Evolutionary conservation across 1,140 invertebrate species (phyloP).

Genomic region (Temnothorax curvispinosus): DNA sequence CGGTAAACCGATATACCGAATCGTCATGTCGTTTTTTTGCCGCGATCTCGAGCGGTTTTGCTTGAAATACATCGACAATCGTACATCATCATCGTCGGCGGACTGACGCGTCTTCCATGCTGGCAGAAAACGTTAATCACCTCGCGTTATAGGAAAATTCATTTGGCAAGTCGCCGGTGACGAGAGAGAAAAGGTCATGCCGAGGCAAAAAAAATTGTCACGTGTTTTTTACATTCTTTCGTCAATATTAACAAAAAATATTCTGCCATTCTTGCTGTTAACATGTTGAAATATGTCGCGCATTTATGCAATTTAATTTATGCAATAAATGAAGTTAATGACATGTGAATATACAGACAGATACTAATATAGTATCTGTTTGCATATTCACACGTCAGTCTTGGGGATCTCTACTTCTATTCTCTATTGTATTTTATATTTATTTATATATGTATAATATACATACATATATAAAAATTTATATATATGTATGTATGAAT

Average conservation of each 20-base stretch:
- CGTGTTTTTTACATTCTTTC: background rate
- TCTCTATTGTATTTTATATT: too few species aligned
- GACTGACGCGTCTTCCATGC: conserved; percentile 40
- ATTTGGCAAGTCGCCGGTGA: conserved; percentile 3
- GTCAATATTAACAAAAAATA: background rate
- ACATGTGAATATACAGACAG: background rate
- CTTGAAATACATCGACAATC: conserved; percentile 67
- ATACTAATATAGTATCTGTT: too few species aligned
- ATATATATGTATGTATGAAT: background rate
- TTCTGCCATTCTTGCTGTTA: background rate
- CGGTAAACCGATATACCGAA: conserved; percentile 31
- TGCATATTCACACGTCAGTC: too few species aligned
- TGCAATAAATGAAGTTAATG: background rate
- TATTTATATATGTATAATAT: too few species aligned
- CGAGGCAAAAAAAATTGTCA: background rate
- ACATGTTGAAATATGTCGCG: background rate
- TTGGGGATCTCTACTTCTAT: too few species aligned
- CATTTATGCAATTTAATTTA: conserved; percentile 1
- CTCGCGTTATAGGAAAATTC: conserved; percentile 36
- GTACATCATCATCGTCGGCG: conserved; percentile 20
- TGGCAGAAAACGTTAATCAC: conserved; percentile 28
- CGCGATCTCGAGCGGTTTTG: conserved; percentile 50
- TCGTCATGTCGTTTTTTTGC: conserved; percentile 29
- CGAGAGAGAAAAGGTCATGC: background rate
- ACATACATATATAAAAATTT: background rate